Evolutionary conservation across 2,113 vertebrate species (phyloP).

Genomic region (Neopipo cinnamomea): DNA sequence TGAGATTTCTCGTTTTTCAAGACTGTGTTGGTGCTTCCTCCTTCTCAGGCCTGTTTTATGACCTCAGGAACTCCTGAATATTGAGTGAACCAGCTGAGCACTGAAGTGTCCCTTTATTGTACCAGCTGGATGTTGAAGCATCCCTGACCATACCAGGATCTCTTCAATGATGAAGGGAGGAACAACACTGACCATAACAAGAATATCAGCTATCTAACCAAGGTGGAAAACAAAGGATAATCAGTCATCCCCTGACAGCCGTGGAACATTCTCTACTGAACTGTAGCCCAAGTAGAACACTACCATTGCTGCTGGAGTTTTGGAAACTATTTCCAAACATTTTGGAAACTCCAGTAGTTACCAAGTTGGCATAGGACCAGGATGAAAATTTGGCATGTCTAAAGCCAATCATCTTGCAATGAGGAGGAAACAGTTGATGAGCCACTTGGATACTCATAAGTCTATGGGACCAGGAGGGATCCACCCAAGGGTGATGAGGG

Average conservation of each 20-base stretch:
- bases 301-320: neutral
- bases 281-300: neutral
- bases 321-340: rapidly evolving
- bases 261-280: neutral
- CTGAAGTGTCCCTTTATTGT: neutral
- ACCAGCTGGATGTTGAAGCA: rapidly evolving
- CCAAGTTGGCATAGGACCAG: neutral
- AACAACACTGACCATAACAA: neutral
- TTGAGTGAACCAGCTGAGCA: rapidly evolving
- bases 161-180: neutral
- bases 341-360: neutral
- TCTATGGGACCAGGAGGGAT: no score
- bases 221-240: neutral
- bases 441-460: no score
- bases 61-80: neutral
- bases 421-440: no score
- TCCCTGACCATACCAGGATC: neutral
- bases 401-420: neutral
- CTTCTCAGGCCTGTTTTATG: neutral
- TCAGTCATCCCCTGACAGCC: neutral
- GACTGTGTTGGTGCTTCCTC: neutral
- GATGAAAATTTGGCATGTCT: neutral
- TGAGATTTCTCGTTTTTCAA: neutral
- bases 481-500: no score
- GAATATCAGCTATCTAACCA: neutral